Base-by-base conservation (phyloP, 2,113 vertebrate species). In the Spilogale gracilis region DNA sequence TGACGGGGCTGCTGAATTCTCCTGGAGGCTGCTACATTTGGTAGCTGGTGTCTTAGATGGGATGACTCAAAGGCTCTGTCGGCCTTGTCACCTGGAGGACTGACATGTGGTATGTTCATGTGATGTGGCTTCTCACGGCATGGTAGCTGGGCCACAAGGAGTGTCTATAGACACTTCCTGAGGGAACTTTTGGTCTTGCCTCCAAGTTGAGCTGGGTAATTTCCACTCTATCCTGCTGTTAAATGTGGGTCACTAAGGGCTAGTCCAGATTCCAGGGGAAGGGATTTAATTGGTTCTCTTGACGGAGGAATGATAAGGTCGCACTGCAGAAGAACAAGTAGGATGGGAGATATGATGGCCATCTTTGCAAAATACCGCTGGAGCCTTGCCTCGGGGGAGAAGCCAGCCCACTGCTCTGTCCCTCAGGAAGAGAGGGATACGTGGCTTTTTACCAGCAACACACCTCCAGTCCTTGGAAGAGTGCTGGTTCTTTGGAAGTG, bases 61-160 rank as follows among this genome's bases (percentile, higher is more conserved):
- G 17, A 90, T 76, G 67, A 52, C 65, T 48, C 11, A 38, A 92
- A 69, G 58, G 9, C 12, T 30, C 84, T 50, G 21, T 1, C 6
- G 61, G n/a, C 54, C 20, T 30, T 2, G 48, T 73, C 38, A 50
- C 38, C 43, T 48, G 25, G 65, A 91, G 27, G 58, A 21, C 20
- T 9, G n/a, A 11, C 14, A n/a, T 0, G 6, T 60, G 76, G 60
- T 61, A 6, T 12, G 48, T n/a, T 27, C 52, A 38, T 0, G 4
- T 76, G 79, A 21, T 10, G 2, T 86, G 89, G n/a, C 16, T 60
- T 83, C 54, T 93, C 54, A 30, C 0, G 32, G 48, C 27, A 18
- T 0, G 84, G 78, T 48, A 48, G 10, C 83, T 48, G 17, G 3
- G 43, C 25, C 91, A 25, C 3, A 73, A 13, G 32, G n/a, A 89